These are phyloP conservation scores for Macrocentrus cingulum DNA, from an alignment of 1,140 invertebrate genomes.

Conservation along the genomic window DNA sequence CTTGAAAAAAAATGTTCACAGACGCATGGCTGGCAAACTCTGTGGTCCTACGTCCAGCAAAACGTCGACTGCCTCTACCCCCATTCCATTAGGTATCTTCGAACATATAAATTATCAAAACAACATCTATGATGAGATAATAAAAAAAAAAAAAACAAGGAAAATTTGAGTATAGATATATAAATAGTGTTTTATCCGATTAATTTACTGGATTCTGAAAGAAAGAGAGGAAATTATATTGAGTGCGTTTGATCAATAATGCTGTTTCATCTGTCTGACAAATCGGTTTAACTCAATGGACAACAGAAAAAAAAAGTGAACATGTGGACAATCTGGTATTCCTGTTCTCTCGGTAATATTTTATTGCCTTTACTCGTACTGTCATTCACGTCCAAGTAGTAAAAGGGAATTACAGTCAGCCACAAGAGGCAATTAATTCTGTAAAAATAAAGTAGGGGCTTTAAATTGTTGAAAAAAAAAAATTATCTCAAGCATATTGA, in stretches of 20 bases:
- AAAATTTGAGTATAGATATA: constrained; percentile 13
- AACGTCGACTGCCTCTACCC: constrained; percentile 60
- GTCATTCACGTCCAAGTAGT: too few relatives aligned
- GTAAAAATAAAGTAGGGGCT: constrained; percentile 34
- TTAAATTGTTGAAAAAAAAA: constrained; percentile 34
- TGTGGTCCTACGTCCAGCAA: constrained; percentile 59
- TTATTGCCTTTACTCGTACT: too few relatives aligned
- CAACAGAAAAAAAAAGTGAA: neutral
- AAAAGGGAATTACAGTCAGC: too few relatives aligned
- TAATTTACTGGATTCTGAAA: neutral
- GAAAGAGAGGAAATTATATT: constrained; percentile 3
- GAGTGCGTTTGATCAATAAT: neutral
- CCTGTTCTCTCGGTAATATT: neutral
- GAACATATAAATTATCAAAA: constrained; percentile 29
- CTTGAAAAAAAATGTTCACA: constrained; percentile 59
- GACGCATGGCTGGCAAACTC: constrained; percentile 62
- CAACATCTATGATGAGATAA: neutral
- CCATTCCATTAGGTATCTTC: constrained; percentile 57
- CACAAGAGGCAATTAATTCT: neutral
- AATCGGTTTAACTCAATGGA: neutral
- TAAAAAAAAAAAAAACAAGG: constrained; percentile 19
- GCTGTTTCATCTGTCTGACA: neutral
- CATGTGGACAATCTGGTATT: neutral
- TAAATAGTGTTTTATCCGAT: neutral
- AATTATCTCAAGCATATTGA: constrained; percentile 11